Evolutionary conservation across 2,797 vertebrate genomes (phyloP), one percentile per base, ranked within the genome.

Genomic region (Tapera naevia): DNA sequence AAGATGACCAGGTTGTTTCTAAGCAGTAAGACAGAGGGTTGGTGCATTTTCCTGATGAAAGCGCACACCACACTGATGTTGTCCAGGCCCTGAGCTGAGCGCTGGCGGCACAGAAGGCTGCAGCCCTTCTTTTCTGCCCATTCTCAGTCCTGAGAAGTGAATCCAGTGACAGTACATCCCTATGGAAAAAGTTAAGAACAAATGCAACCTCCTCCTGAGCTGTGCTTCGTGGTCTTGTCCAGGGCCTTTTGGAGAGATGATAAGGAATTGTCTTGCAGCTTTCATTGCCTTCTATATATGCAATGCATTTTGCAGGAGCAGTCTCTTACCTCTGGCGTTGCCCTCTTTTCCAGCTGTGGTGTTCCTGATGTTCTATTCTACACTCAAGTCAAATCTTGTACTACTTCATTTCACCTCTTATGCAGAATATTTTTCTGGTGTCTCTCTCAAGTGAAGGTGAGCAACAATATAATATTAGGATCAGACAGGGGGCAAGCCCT

Each of bases 11-110:
- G 17, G n/a, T 25, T 25, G 17, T 13, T 65, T n/a, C 69, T n/a
- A 25, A 74, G 48, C 5, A 53, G 27, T 53, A 27, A n/a, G 30
- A 35, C 9, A 10, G 41, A 51, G 17, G 21, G 32, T 27, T 35
- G 30, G 41, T 60, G 35, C 15, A 2, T 66, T 32, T 7, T 80
- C 57, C 15, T 27, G 33, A 4, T 43, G 46, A 4, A 48, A 76
- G 64, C 13, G 19, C 46, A 4, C 1, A 1, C 30, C 28, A 8
- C 9, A 2, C 6, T 41, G 43, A 32, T 19, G 15, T 48, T 46
- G 6, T 61, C 39, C 58, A 13, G 53, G 62, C 27, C 57, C 33
- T 0, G 1, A 57, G 83, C 15, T 10, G n/a, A 37, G 50, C 2
- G 0, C 50, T 39, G 56, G 27, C 41, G 80, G 62, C 18, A 27